Evolutionary conservation across 2,888 invertebrate species (phyloP).

Genomic region (Thereva unica): DNA sequence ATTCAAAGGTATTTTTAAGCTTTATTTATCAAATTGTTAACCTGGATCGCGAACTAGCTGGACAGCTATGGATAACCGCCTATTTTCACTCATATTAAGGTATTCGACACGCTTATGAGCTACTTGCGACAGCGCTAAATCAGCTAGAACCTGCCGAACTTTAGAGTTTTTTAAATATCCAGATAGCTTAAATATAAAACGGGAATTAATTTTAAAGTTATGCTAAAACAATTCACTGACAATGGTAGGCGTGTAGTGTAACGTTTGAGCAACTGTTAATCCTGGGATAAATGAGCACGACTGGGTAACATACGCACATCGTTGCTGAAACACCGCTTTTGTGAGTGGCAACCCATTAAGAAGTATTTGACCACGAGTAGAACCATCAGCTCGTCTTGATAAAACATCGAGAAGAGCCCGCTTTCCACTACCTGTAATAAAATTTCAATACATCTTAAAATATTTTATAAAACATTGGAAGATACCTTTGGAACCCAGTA

Average conservation of each 20-base stretch:
- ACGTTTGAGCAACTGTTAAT: conserved; percentile 84
- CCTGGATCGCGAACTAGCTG: conserved; percentile 93
- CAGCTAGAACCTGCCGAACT: conserved; percentile 90
- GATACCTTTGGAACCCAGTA: conserved; percentile 87
- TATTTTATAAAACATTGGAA: not conserved
- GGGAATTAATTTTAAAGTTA: not conserved
- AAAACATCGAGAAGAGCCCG: conserved; percentile 92
- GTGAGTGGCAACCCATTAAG: conserved; percentile 86
- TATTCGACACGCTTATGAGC: conserved; percentile 81
- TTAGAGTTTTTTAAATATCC: conserved; percentile 79
- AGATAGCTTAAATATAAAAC: conserved; percentile 62
- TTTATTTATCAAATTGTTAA: conserved; percentile 51
- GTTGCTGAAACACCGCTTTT: conserved; percentile 78
- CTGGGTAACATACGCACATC: conserved; percentile 87
- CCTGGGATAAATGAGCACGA: conserved; percentile 83
- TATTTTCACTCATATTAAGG: conserved; percentile 85
- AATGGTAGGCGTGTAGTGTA: conserved; percentile 79
- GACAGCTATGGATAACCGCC: conserved; percentile 87
- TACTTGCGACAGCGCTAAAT: conserved; percentile 90
- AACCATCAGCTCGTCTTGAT: conserved; percentile 76
- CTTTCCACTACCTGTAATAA: conserved; percentile 82
- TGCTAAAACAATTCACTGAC: conserved; percentile 56
- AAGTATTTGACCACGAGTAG: conserved; percentile 85
- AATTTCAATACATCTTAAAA: conserved; percentile 8
- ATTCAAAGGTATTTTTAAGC: conserved; percentile 1